Conservation (phyloP, 1,140 invertebrate genomes). For the Schlechtendalia chinensis region DNA sequence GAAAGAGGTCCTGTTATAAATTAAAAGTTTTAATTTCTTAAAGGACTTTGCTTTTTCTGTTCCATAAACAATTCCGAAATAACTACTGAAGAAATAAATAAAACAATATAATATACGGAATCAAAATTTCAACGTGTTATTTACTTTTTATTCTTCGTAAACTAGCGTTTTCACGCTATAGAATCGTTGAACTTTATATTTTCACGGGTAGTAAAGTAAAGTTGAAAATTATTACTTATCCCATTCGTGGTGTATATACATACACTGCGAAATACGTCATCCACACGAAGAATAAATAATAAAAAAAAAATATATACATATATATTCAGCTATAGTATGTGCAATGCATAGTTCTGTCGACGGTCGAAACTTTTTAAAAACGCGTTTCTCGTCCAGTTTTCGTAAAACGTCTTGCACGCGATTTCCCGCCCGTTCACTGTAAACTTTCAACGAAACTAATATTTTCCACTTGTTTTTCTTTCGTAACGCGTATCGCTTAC, state of each 20-base stretch:
- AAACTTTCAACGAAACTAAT: constrained; percentile 22
- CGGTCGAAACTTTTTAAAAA: constrained; percentile 26
- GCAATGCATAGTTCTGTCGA: background rate
- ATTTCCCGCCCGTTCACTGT: background rate
- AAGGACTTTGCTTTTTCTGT: background rate
- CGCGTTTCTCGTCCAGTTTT: constrained; percentile 8
- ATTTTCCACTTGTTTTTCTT: background rate
- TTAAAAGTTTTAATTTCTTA: background rate
- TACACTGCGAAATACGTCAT: background rate
- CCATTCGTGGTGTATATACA: background rate
- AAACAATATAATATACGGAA: no score
- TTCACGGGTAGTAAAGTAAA: no score
- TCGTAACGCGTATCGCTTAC: constrained; percentile 60
- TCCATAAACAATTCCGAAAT: background rate
- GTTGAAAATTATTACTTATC: background rate
- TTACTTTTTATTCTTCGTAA: no score
- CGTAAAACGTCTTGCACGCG: background rate
- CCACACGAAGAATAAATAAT: background rate
- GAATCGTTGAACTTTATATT: no score
- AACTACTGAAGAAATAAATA: no score
- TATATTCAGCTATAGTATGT: background rate
- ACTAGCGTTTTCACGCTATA: no score
- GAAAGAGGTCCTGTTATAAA: no score
- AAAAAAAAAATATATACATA: no score
- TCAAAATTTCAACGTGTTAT: no score